Base-by-base conservation (phyloP, 1,140 invertebrate species). In the Drosophila subpulchrella region DNA sequence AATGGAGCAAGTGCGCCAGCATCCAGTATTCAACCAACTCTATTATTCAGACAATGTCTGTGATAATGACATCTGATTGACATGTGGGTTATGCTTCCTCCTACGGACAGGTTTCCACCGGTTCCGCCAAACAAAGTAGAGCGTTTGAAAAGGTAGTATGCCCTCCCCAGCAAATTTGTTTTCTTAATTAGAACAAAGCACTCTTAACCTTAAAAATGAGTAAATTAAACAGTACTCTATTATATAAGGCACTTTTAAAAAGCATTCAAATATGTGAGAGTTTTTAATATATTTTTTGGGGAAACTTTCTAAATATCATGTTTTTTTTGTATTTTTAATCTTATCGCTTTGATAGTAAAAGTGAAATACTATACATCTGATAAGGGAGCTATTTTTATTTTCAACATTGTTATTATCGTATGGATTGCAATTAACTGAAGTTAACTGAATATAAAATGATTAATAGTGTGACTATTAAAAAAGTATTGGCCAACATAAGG, bases 31-130 rank as follows among this genome's bases (percentile, higher is more conserved):
- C 32, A 34, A 34, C 32, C 39, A 86, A 75, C 68, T 88, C 75
- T 48, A 68, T 61, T 63, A 65, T 81, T 67, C 70, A 67, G 51
- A 76, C 73, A 76, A 59, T 67, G 73, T 6, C 30, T 41, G 63
- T 77, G 54, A 47, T 56, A 88, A 75, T 75, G 78, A 72, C 70
- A 78, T 78, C 41, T 85, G 79, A 85, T 75, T 88, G 83, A 82
- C 75, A 78, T 85, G 75, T 81, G 61, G 83, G 82, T 67, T 75
- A 76, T 48, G 42, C 68, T 82, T 88, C 82, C 82, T 78, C 58
- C 38, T 27, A 13, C 7, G 36, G 34, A 59, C 46, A 59, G 54
- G 38, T 51, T 71, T 38, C 27, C 6, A 51, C 20, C 30, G 38
- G 44, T 55, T 54, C 15, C 27, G 10, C 13, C n/a, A 6, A 55